Base-by-base conservation (phyloP, 2,888 invertebrate genomes). In the Diarsia rubi region DNA sequence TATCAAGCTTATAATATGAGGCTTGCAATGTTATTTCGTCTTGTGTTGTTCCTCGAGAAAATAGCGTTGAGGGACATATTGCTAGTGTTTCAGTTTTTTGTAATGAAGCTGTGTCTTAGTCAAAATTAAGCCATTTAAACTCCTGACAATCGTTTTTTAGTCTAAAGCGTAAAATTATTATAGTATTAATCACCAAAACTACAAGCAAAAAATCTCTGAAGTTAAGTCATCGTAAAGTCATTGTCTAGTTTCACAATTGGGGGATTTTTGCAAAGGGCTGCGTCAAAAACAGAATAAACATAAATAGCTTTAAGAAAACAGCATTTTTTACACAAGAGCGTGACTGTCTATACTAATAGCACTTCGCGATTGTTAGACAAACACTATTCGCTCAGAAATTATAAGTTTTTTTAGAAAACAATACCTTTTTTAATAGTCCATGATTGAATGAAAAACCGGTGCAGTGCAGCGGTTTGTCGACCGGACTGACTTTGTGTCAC, bases 401-500 rank as follows among this genome's bases (percentile, higher is more conserved):
- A 27, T 0, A 21, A 60, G 31, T 60, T 69, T 66, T 77, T 73
- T 78, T 62, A 44, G 45, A 69, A 72, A 67, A 66, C 44, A 64
- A 66, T 72, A 71, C 24, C 21, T 57, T 74, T 77, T 66, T 81
- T 52, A 73, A 73, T 78, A 60, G 70, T 68, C 63, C 66, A 71
- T 75, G 54, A 78, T 73, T 69, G 54, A 69, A 14, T 68, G 75
- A 47, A 54, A 74, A 77, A 63, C 60, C 68, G 63, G 67, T 69
- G 72, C 49, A 45, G 70, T 70, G 70, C 64, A 66, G 71, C 69
- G 62, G 79, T 83, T 75, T 75, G 77, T 74, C 75, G 79, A 76
- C 83, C 76, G 71, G 37, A 1, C 44, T 79, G 84, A 81, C 88
- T 85, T 88, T 87, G 82, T 78, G 81, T 80, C 79, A 66, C 81